Base-by-base conservation (phyloP, 2,113 vertebrate genomes). In the Orthochromis indermauri region DNA sequence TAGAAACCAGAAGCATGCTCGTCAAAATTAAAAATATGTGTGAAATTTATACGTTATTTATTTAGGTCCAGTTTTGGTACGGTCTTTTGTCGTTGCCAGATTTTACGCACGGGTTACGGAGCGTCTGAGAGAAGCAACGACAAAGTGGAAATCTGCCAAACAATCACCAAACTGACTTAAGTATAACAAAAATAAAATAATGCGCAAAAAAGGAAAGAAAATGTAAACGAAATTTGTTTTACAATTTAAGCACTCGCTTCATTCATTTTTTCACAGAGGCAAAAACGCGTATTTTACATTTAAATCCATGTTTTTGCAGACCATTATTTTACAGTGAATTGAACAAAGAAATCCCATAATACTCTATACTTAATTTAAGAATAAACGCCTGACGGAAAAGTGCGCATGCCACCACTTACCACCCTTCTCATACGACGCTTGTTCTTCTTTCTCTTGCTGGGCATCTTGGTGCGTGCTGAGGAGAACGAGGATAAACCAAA, bases 401-500 rank as follows among this genome's bases (percentile, higher is more conserved):
- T 19, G 31, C 78, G 57, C 47, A 35, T 68, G 79, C 12, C 21
- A 21, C 9, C 47, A 94, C 95, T 95, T 89, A 96, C 95, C 92
- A 91, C 93, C 88, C 91, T 94, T 83, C 89, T 94, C 95, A 94
- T 94, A 80, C 95, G 94, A 53, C 95, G 95, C 90, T 93, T 94
- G 88, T 96, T 96, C 95, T 96, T 96, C 95, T 96, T 96, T 82
- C 94, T 94, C 88, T 93, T 96, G 94, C 95, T 96, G 40, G 95
- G 96, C 96, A 96, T 96, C 53, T 93, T 93, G 83, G 16, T 63
- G 79, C 4, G 26, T 24, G 73, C 17, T 84, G 91, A 10, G 54
- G 61, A 19, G 53, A 68, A 81, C 19, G 13, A 80, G 9, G 61
- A 47, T n/a, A 53, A 24, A 86, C 10, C 10, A 40, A 76, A 86